Evolutionary conservation across 2,113 vertebrate species (phyloP), one percentile per base, ranked within the genome.

Genomic region (Nothoprocta pentlandii): DNA sequence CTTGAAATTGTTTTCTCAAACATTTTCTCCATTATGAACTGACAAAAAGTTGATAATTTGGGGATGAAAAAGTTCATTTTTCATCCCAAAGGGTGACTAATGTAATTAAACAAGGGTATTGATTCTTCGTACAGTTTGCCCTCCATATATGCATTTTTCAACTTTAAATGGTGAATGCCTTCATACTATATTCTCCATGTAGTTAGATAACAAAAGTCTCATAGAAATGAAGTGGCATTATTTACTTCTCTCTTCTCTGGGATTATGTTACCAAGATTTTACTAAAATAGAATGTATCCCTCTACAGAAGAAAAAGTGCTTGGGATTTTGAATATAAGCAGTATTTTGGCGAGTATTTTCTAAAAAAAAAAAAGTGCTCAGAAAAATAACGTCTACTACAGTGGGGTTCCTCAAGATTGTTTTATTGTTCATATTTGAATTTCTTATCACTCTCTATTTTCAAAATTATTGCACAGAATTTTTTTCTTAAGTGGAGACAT

Each of bases 101-200:
- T 39, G 69, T 82, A 58, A 87, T 80, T 85, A 96, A 68, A 56
- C 64, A 63, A 85, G 32, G 28, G 47, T 47, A 30, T 53, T 90
- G 69, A 34, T 90, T 91, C 76, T 91, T 90, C 87, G 82, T 62
- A 34, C 12, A 44, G 39, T 41, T 94, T 69, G 41, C 85, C 82
- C 68, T 92, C 79, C n/a, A 87, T 96, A 54, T 51, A 83, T 11
- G 15, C 39, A 85, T 96, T 89, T 86, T 75, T 97, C 69, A 69
- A 78, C 61, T 80, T 42, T 54, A 69, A 89, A 80, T 80, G 92
- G 7, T 67, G 36, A 81, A 71, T 79, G 54, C 68, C 75, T 94
- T 92, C 92, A 39, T 64, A 76, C 21, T 44, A 26, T 74, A 88
- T 30, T 28, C 84, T 90, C 71, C 67, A 61, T 47, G 25, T 17